Conservation (phyloP, 2,888 invertebrate species). For the Pecten maximus region DNA sequence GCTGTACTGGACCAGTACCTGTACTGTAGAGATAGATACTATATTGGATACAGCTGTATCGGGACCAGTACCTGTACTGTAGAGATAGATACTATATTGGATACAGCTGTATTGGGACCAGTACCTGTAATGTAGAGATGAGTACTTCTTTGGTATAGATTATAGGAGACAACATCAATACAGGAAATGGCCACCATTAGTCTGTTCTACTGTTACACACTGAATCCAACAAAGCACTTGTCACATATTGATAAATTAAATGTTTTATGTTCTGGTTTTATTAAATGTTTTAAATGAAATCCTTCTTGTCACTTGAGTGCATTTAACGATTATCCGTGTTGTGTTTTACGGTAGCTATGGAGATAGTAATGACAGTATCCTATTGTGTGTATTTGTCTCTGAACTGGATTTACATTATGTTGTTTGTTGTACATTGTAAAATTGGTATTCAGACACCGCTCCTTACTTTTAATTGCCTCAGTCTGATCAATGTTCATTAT, state of each 20-base stretch:
- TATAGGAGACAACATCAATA: not conserved
- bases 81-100: too few species aligned
- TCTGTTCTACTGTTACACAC: not conserved
- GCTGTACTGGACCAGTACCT: too few species aligned
- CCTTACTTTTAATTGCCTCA: not conserved
- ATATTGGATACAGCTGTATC: too few species aligned
- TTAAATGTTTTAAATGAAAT: not conserved
- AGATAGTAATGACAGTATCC: not conserved
- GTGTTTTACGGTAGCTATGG: constrained; percentile 9
- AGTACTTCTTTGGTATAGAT: too few species aligned
- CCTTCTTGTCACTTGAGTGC: not conserved
- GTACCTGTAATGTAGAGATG: too few species aligned
- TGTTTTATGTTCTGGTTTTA: constrained; percentile 1
- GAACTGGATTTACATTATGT: not conserved
- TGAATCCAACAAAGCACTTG: not conserved
- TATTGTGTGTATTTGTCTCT: not conserved
- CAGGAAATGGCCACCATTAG: not conserved
- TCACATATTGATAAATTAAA: not conserved
- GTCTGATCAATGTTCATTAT: not conserved
- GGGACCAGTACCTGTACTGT: too few species aligned
- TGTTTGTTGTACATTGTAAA: not conserved
- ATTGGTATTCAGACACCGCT: not conserved
- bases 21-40: too few species aligned
- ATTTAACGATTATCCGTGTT: not conserved
- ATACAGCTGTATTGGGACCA: too few species aligned